These are phyloP conservation scores for Xestia ashworthii DNA, from an alignment of 2,888 invertebrate species.

Conservation along the genomic window DNA sequence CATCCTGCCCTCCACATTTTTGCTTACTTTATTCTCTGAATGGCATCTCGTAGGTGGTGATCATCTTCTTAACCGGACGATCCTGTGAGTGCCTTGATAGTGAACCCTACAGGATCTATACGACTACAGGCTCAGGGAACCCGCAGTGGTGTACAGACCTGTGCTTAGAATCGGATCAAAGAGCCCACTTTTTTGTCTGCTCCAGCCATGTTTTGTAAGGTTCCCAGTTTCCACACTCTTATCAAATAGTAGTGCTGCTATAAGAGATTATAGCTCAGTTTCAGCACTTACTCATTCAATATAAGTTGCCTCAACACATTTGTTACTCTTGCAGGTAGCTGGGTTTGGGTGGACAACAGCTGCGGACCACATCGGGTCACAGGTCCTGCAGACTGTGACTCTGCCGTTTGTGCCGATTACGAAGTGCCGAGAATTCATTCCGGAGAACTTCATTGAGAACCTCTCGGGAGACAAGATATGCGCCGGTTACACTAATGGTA, in stretches of 20 bases:
- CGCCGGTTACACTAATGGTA: constrained; percentile 1
- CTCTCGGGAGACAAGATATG: background rate
- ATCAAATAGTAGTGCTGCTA: background rate
- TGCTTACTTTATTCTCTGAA: background rate
- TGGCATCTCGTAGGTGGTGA: background rate
- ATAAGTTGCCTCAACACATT: background rate
- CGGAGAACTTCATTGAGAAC: background rate
- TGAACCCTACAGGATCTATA: background rate
- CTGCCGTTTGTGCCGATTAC: background rate
- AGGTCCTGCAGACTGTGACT: background rate
- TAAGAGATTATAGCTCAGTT: background rate
- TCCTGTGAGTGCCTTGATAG: background rate
- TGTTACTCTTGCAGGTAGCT: background rate
- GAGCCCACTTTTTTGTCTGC: background rate
- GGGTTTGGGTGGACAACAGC: background rate
- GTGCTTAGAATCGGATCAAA: too few relatives aligned
- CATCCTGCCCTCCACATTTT: background rate
- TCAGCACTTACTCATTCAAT: background rate
- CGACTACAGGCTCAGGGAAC: background rate
- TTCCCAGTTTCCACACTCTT: background rate
- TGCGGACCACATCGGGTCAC: background rate
- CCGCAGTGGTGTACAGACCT: background rate
- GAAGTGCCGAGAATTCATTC: background rate
- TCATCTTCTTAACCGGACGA: background rate
- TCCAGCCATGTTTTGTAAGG: background rate